Evolutionary conservation across 2,888 invertebrate species (phyloP), one percentile per base, ranked within the genome.

Genomic region (Leucoma salicis): DNA sequence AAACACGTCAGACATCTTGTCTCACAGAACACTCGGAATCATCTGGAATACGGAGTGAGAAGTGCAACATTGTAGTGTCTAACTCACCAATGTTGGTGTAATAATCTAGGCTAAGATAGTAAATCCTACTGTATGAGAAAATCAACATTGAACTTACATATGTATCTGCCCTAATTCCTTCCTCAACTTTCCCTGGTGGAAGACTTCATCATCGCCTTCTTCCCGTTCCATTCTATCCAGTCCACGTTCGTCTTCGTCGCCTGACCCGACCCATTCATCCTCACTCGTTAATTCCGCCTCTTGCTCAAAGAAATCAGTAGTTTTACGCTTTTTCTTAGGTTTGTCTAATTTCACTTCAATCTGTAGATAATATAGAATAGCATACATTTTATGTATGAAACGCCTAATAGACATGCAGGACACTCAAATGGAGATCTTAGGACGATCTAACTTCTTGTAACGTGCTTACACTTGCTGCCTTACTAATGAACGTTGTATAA

Each of bases 241-340:
- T 40, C 92, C 93, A 24, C 91, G 91, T 78, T 97, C 96, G 75
- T 97, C 96, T 78, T 96, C 97, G 68, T 97, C 97, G 0, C 93
- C 97, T 32, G 96, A 96, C 0, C 93, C 96, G 1, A 72, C 71
- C 93, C 95, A 96, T 56, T 97, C 97, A 2, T 95, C 96, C 67
- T 97, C 98, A 0, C 97, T 96, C 0, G 86, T 86, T 21, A 98
- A 80, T 67, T 98, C 98, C 0, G 98, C 98, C 82, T 98, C 98
- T 27, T 94, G 92, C 57, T 98, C 98, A 39, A 98, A 90, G 86
- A 96, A 98, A 36, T 95, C 94, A 0, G 89, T 78, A 0, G 91
- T 90, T 35, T 92, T 91, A 32, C 88, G 85, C 47, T 85, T 90
- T 53, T 79, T 81, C 48, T 82, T 82, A 1, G 54, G 52, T 18